Evolutionary conservation across 2,797 vertebrate species (phyloP), one percentile per base, ranked within the genome.

Genomic region (Holocentrus rufus): DNA sequence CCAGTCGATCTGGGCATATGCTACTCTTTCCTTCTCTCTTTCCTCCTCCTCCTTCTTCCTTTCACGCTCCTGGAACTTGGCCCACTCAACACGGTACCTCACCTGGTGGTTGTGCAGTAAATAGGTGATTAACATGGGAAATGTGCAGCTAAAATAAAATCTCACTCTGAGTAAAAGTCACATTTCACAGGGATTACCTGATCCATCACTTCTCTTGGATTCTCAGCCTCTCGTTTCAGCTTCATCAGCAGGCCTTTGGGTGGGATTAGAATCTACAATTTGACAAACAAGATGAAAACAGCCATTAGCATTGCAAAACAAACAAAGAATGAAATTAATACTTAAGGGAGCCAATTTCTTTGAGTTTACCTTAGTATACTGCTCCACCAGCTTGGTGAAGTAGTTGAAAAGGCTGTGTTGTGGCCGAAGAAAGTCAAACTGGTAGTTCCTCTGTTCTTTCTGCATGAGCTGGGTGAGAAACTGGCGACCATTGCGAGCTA

Each of bases 391-490:
- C 88, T 99, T 99, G 27, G 98, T 99, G 86, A 99, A 99, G 87
- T 99, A 99, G 91, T 98, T 98, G 86, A 99, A 99, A 50, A 99
- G 96, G 76, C 98, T 99, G 93, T 99, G 98, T 85, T 99, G 98
- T 0, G 98, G 98, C 2, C 98, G 94, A 63, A 99, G 93, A 82
- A 99, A 99, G 86, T 99, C 98, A 87, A 99, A 99, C 87, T 99
- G 97, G 82, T 98, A 99, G 94, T 99, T 99, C 81, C 98, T 95
- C 92, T 99, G 98, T 75, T 99, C 98, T 56, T 99, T 99, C 91
- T 99, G 98, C 98, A 99, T 99, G 72, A 99, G 94, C 90, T 99
- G 98, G 0, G 98, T 98, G 79, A 99, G 93, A 91, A 99, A 99
- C 91, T 99, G 98, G 15, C 98, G 94, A 13, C 98, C 98, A 0